Evolutionary conservation across 1,140 invertebrate genomes (phyloP).

Genomic region (Drosophila dunni): DNA sequence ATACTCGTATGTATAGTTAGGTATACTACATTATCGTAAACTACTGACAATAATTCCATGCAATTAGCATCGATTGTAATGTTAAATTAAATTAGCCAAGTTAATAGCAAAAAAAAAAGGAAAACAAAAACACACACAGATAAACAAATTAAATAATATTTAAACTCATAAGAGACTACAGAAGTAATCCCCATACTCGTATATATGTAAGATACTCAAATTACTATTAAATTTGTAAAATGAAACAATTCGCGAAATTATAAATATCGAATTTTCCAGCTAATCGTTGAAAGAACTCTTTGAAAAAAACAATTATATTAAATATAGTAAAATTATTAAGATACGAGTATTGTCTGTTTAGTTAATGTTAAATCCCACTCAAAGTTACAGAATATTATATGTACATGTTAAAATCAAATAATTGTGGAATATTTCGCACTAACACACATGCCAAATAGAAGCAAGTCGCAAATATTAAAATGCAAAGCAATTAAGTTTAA

Average conservation of each 20-base stretch:
- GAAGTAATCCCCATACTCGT: conserved; percentile 4
- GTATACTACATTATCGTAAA: conserved; percentile 77
- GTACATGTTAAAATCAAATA: neutral
- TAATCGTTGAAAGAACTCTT: conserved; percentile 34
- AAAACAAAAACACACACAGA: conserved; percentile 3
- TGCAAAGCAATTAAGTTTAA: conserved; percentile 42
- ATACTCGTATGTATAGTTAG: conserved; percentile 58
- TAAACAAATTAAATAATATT: conserved; percentile 66
- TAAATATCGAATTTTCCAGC: conserved; percentile 30
- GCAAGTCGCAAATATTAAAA: conserved; percentile 22
- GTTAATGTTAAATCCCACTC: conserved; percentile 5
- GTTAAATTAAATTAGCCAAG: conserved; percentile 62
- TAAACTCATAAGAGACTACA: conserved; percentile 59
- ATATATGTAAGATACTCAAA: conserved; percentile 19
- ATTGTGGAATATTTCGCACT: conserved; percentile 5
- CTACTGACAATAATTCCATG: conserved; percentile 84
- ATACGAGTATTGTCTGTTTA: conserved; percentile 4
- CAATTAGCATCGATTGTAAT: conserved; percentile 71
- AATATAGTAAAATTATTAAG: conserved; percentile 5
- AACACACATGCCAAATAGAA: conserved; percentile 14
- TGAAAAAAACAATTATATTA: neutral
- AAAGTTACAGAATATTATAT: conserved; percentile 11
- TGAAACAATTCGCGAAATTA: conserved; percentile 16
- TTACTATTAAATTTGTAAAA: conserved; percentile 18
- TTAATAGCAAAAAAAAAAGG: conserved; percentile 46